Base-by-base conservation (phyloP, 2,888 invertebrate genomes). In the Ceriagrion tenellum region DNA sequence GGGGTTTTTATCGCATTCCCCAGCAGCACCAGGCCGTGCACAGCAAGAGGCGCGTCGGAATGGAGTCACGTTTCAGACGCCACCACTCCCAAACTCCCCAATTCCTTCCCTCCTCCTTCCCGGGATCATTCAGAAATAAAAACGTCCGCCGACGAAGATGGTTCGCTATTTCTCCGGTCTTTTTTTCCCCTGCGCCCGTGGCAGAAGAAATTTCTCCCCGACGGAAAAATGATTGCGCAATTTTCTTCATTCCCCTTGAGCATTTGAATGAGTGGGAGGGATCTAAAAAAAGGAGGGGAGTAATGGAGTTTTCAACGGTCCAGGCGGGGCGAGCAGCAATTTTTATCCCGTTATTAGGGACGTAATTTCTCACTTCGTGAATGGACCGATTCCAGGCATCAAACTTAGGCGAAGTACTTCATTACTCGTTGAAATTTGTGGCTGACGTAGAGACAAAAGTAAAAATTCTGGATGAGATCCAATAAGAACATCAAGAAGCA, bases 1-100 rank as follows among this genome's bases (percentile, higher is more conserved):
- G 35, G 23, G 30, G 12, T 81, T 81, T 81, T 81, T 26, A 26
- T 26, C 26, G 26, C 26, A 26, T 69, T 69, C 69, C 69, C 69
- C 26, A 8, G 8, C 23, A 4, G 10, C 12, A 18, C 18, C 3
- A 12, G 20, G 20, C n/a, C 12, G 1, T n/a, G 81, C 26, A 16
- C 81, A 35, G 81, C 81, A 81, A 81, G 81, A 26, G 35, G 81
- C 81, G 81, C 81, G 81, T 18, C 35, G 81, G 81, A 81, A 81
- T 81, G 81, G 81, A 81, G 81, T 81, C 81, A 81, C 81, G 81
- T 81, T 81, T 35, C 35, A 81, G 30, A 35, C 81, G n/a, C 81
- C 26, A 23, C 4, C 69, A 26, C 12, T n/a, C 8, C 8, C 47
- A 2, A 47, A 47, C 47, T 8, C 8, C 47, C 47, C 47, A 47